A percentile compares a stretch with the other conserved stretches of the same genome.
Conservation (phyloP, 2,113 vertebrate genomes). For the Catharus minimus region DNA sequence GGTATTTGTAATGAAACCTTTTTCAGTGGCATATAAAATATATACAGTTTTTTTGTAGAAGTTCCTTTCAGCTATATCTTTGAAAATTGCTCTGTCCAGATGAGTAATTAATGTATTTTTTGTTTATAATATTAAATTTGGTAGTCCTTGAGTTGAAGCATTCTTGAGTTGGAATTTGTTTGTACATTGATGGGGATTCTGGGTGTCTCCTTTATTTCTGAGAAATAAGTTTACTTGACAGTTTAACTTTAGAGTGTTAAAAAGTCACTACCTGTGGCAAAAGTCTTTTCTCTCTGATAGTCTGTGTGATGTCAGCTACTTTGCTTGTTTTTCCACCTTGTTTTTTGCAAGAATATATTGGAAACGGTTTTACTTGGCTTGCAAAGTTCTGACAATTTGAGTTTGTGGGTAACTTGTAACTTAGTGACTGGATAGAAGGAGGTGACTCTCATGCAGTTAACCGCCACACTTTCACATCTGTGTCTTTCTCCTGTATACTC, state of each 20-base stretch:
- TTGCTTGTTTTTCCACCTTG: not conserved
- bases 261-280: not conserved
- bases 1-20: not conserved
- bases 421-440: not conserved
- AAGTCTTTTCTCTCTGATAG: not conserved
- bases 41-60: not conserved
- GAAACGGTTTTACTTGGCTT: not conserved
- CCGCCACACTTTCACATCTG: not conserved
- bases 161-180: not conserved
- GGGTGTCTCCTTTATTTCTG: not conserved
- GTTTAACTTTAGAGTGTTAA: not conserved
- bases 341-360: not conserved
- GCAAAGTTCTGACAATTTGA: not conserved
- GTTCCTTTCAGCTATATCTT: not conserved
- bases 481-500: not conserved
- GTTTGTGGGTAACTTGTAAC: not conserved
- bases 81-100: not conserved
- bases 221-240: not conserved
- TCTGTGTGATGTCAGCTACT: rapidly evolving
- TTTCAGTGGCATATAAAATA: not conserved
- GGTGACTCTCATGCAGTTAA: not conserved
- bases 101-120: not conserved
- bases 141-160: not conserved
- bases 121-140: not conserved
- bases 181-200: not conserved